A percentile compares a stretch with the other conserved stretches of the same genome.
These are phyloP conservation scores for Cochlearius cochlearius DNA, from an alignment of 2,113 vertebrate species.

Conservation along the genomic window DNA sequence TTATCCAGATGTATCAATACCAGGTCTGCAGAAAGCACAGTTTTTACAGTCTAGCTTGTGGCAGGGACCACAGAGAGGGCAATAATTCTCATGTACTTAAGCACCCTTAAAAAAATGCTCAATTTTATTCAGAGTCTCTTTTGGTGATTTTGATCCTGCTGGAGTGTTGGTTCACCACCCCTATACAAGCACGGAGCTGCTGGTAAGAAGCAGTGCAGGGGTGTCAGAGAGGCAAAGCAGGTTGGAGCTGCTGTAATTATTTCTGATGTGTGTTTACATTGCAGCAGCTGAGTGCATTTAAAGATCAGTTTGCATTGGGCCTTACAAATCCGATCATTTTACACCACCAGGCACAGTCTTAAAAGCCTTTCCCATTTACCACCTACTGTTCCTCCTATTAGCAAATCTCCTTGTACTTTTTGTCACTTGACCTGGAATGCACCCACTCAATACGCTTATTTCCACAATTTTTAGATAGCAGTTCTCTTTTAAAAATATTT, in stretches of 20 bases:
- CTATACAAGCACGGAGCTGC: not conserved
- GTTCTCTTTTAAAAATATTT: not conserved
- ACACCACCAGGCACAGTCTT: not conserved
- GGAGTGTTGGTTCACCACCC: not conserved
- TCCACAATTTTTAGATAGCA: not conserved
- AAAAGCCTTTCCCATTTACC: not conserved
- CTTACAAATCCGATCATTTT: not conserved
- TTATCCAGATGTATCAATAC: too few species aligned
- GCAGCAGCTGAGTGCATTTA: not conserved
- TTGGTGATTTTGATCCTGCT: not conserved
- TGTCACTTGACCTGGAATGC: not conserved
- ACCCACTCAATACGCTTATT: not conserved
- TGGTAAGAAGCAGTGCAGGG: not conserved
- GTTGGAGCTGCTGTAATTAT: not conserved
- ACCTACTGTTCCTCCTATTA: not conserved
- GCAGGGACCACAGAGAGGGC: accelerated
- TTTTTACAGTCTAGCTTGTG: not conserved
- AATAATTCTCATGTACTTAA: not conserved
- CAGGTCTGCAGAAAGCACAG: not conserved
- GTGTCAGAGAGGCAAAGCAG: not conserved
- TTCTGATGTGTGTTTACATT: not conserved
- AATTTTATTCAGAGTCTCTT: not conserved
- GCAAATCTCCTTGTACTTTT: not conserved
- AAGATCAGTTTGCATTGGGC: not conserved
- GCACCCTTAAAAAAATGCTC: not conserved